Evolutionary conservation across 2,888 invertebrate species (phyloP).

Genomic region (Phragmatobia fuliginosa): DNA sequence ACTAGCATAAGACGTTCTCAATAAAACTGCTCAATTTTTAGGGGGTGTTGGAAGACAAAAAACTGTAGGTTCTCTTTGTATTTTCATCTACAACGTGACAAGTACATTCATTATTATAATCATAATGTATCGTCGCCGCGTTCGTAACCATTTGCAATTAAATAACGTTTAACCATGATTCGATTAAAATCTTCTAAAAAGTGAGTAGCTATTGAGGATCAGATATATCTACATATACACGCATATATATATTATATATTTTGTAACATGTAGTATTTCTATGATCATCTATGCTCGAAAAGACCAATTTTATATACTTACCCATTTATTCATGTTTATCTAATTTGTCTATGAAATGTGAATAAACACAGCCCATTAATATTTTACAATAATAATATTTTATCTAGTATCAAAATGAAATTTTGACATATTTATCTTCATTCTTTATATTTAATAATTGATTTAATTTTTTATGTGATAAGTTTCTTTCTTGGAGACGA

Average conservation of each 20-base stretch:
- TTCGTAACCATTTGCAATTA: background rate
- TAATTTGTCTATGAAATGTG: conserved; percentile 9
- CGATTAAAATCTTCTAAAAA: conserved; percentile 2
- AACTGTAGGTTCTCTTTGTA: background rate
- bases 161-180: background rate
- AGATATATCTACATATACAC: background rate
- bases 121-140: background rate
- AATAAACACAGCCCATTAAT: conserved; percentile 29
- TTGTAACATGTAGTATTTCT: conserved; percentile 41
- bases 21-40: conserved; percentile 11
- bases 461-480: conserved; percentile 26
- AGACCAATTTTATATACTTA: conserved; percentile 57
- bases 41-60: background rate
- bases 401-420: conserved; percentile 2
- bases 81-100: background rate
- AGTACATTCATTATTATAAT: background rate
- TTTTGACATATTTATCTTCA: conserved; percentile 32
- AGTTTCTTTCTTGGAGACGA: conserved; percentile 13
- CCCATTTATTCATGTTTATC: conserved; percentile 40
- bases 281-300: conserved; percentile 38
- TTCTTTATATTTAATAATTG: too few species aligned
- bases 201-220: background rate
- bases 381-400: background rate
- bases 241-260: conserved; percentile 34
- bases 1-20: conserved; percentile 10